Conservation (phyloP, 23 tunicate species). For the Pegea sp. region DNA sequence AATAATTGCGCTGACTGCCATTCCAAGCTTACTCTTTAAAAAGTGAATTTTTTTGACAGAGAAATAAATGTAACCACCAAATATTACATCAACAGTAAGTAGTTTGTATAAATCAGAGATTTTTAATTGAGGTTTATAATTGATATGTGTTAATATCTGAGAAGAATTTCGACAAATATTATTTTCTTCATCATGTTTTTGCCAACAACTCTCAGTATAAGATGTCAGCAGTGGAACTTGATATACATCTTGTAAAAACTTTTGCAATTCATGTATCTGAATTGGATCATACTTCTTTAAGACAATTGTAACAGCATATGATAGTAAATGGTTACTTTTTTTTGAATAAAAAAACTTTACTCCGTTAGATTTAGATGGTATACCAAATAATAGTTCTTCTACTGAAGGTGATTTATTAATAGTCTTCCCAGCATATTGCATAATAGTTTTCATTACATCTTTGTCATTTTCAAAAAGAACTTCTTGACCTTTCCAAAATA, state of each 20-base stretch:
- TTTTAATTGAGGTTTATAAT: slow-evolving; percentile 38
- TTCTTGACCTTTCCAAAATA: slow-evolving; percentile 31
- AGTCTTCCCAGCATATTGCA: slow-evolving; percentile 40
- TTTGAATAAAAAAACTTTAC: slow-evolving; percentile 2
- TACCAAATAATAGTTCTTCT: slow-evolving; percentile 50
- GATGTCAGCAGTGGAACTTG: slow-evolving; percentile 1
- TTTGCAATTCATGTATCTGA: slow-evolving; percentile 2
- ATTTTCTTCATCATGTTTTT: slow-evolving; percentile 1
- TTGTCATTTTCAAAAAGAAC: slow-evolving; percentile 12
- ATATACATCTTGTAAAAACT: slow-evolving; percentile 6
- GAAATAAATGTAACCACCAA: slow-evolving; percentile 85
- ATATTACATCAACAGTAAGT: slow-evolving; percentile 35
- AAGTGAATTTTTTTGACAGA: slow-evolving; percentile 86
- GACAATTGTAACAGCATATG: slow-evolving; percentile 58
- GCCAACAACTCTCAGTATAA: background rate
- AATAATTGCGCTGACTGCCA: slow-evolving; percentile 78
- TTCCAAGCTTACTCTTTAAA: slow-evolving; percentile 85
- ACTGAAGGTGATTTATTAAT: slow-evolving; percentile 44
- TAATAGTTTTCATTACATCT: slow-evolving; percentile 28
- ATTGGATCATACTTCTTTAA: slow-evolving; percentile 35
- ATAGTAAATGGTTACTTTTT: slow-evolving; percentile 9
- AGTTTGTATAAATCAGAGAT: slow-evolving; percentile 35
- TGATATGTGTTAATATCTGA: slow-evolving; percentile 39
- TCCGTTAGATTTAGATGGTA: slow-evolving; percentile 30
- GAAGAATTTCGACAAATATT: slow-evolving; percentile 4